Conservation (phyloP, 2,797 vertebrate genomes). For the Melanitta fusca region DNA sequence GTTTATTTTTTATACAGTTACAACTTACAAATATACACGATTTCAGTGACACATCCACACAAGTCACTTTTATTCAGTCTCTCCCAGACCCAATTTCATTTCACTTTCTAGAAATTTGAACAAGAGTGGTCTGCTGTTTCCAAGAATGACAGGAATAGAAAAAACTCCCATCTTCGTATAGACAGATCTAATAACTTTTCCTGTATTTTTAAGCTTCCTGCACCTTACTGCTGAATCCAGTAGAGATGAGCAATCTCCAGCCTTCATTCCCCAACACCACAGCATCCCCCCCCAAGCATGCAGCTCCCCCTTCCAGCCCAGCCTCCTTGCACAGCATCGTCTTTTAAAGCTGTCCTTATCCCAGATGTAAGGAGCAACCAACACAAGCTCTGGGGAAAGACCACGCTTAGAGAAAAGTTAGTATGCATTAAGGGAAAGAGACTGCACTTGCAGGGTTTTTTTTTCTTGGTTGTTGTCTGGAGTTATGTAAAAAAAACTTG, state of each 20-base stretch:
- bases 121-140: neutral
- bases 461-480: no score
- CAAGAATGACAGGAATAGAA: neutral
- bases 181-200: neutral
- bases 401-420: neutral
- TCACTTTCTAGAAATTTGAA: neutral
- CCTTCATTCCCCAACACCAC: neutral
- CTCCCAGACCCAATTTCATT: neutral
- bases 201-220: neutral
- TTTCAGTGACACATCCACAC: neutral
- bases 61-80: neutral
- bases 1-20: neutral
- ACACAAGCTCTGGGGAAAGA: neutral
- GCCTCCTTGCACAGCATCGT: accelerated
- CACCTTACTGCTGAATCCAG: neutral
- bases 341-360: neutral
- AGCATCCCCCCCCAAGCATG: neutral
- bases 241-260: neutral
- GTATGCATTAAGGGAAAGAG: accelerated
- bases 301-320: neutral
- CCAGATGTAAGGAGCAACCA: neutral
- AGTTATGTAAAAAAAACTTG: neutral
- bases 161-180: neutral
- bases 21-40: neutral
- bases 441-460: neutral